Conservation (phyloP, 2,113 vertebrate species). For the Triplophysa rosa region DNA sequence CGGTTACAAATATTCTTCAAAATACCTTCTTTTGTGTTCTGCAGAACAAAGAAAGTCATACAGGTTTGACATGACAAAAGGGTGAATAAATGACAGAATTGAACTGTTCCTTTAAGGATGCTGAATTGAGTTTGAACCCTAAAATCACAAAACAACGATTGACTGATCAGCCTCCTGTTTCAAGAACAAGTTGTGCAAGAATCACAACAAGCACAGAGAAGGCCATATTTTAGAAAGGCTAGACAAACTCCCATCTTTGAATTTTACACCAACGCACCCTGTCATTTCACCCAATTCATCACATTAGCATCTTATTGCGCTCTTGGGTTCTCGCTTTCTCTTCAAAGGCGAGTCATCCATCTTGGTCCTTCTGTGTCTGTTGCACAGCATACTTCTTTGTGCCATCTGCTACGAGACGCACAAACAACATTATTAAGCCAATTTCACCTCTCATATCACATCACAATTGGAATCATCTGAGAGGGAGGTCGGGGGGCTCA, state of each 20-base stretch:
- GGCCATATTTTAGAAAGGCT: background rate
- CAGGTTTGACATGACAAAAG: too few relatives aligned
- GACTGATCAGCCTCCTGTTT: background rate
- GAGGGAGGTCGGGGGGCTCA: too few relatives aligned
- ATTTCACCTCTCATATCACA: conserved; percentile 22
- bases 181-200: background rate
- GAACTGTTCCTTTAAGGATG: too few relatives aligned
- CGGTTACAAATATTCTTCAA: too few relatives aligned
- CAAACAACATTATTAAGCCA: conserved; percentile 38
- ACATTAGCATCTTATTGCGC: background rate
- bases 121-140: background rate
- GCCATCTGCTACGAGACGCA: background rate
- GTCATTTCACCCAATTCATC: conserved; percentile 4
- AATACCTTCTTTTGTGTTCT: too few relatives aligned
- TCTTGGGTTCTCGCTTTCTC: background rate
- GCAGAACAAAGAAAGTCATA: too few relatives aligned
- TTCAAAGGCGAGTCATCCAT: background rate
- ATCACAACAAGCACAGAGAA: background rate
- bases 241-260: conserved; percentile 1
- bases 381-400: conserved; percentile 7
- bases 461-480: conserved; percentile 5
- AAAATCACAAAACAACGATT: background rate
- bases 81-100: too few relatives aligned
- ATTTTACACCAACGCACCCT: background rate
- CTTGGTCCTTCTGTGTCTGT: background rate